Evolutionary conservation across 2,888 invertebrate species (phyloP).

Genomic region (Sinotaia quadrata): DNA sequence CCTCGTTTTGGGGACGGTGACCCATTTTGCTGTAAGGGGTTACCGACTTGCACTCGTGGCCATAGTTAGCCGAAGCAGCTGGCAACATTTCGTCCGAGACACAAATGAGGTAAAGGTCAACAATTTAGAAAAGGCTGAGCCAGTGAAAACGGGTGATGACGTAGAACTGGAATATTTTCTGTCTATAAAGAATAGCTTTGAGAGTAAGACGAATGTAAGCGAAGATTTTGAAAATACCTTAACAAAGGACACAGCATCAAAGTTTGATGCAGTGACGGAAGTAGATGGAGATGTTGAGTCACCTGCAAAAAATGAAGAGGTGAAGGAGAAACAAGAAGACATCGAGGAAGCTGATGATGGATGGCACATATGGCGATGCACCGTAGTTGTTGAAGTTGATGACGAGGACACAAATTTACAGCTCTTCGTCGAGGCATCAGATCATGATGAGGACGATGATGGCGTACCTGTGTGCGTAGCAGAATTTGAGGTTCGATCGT

Average conservation of each 20-base stretch:
- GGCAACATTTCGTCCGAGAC: slow-evolving; percentile 8
- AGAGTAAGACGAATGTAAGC: too few relatives aligned
- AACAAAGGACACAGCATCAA: background rate
- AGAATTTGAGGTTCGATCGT: slow-evolving; percentile 16
- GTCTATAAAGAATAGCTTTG: too few relatives aligned
- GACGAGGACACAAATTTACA: slow-evolving; percentile 21
- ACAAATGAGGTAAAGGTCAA: background rate
- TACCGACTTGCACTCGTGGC: slow-evolving; percentile 3
- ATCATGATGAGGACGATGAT: background rate
- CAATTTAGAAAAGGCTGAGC: background rate
- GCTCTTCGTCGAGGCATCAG: slow-evolving; percentile 4
- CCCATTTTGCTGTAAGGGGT: slow-evolving; percentile 19
- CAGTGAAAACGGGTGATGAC: too few relatives aligned
- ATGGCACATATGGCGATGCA: slow-evolving; percentile 24
- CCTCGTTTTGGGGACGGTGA: slow-evolving; percentile 11
- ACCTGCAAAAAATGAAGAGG: background rate
- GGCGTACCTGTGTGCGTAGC: slow-evolving; percentile 9
- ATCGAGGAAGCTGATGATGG: background rate
- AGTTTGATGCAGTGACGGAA: background rate
- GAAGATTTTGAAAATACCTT: background rate
- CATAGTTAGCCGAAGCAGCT: background rate
- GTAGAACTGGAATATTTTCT: too few relatives aligned
- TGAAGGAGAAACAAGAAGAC: background rate
- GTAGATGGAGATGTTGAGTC: background rate
- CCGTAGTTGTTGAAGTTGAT: slow-evolving; percentile 14